Conservation (phyloP, 2,113 vertebrate genomes). For the Engystomops pustulosus region DNA sequence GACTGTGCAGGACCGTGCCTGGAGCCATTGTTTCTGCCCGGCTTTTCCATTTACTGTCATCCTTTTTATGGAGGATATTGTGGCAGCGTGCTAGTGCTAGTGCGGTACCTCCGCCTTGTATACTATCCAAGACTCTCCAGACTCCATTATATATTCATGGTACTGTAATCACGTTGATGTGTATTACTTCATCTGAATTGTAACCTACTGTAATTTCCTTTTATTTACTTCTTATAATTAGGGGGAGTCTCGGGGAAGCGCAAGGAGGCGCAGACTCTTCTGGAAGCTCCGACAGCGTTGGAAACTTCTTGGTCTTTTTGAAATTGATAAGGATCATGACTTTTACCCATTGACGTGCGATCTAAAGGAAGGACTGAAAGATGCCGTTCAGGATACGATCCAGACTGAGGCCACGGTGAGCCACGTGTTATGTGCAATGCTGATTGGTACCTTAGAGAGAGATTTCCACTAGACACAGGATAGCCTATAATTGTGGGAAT, state of each 20-base stretch:
- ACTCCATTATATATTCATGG: not conserved
- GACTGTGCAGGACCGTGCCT: constrained; percentile 39
- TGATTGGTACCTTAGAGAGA: too few relatives aligned
- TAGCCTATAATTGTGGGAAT: too few relatives aligned
- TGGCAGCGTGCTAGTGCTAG: not conserved
- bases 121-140: not conserved
- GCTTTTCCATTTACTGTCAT: not conserved
- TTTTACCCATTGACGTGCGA: constrained; percentile 80
- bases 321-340: constrained; percentile 82
- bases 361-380: constrained; percentile 84
- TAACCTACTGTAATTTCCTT: not conserved
- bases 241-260: not conserved
- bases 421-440: too few relatives aligned
- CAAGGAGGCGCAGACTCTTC: constrained; percentile 68
- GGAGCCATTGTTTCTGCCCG: constrained; percentile 18
- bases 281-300: constrained; percentile 78
- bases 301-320: constrained; percentile 85
- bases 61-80: not conserved
- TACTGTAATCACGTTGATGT: not conserved
- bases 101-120: not conserved
- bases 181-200: not conserved
- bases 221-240: not conserved
- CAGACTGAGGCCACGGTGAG: constrained; percentile 75
- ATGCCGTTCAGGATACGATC: constrained; percentile 75
- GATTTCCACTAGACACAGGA: too few relatives aligned